Percentiles rank a stretch among this genome's conserved stretches.
phyloP scores from a whole-genome alignment of 2,888 invertebrate species.

The Cerastoderma edule region DNA sequence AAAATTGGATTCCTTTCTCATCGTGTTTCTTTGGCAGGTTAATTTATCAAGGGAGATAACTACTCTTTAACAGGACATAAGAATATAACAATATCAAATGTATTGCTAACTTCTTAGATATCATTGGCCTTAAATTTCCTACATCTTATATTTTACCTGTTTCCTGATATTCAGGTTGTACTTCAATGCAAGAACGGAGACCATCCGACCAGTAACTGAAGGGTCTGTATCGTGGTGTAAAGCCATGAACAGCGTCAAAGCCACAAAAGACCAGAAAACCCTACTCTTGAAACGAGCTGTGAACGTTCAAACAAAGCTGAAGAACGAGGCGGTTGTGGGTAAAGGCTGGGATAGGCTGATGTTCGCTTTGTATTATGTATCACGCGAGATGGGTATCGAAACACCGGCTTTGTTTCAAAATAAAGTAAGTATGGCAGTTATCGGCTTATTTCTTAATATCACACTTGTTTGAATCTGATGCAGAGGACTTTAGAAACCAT shows the following conservation, averaged over 20 bases:
- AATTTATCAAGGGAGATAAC: too few relatives aligned
- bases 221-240: constrained; percentile 82
- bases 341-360: constrained; percentile 86
- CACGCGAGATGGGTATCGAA: constrained; percentile 69
- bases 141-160: too few relatives aligned
- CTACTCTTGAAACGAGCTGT: constrained; percentile 69
- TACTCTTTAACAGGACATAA: too few relatives aligned
- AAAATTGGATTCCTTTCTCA: too few relatives aligned
- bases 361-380: constrained; percentile 84
- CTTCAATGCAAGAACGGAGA: constrained; percentile 87
- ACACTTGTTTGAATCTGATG: too few relatives aligned
- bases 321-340: constrained; percentile 72
- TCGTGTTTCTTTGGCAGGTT: too few relatives aligned
- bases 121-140: too few relatives aligned
- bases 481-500: too few relatives aligned
- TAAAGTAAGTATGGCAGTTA: constrained; percentile 37
- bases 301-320: constrained; percentile 68
- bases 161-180: too few relatives aligned
- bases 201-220: constrained; percentile 86
- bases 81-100: too few relatives aligned
- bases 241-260: constrained; percentile 69
- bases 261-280: constrained; percentile 61
- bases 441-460: not conserved
- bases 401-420: constrained; percentile 70
- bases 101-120: too few relatives aligned